Base-by-base conservation (phyloP, 2,797 vertebrate species). In the Parauchenoglanis ngamensis region DNA sequence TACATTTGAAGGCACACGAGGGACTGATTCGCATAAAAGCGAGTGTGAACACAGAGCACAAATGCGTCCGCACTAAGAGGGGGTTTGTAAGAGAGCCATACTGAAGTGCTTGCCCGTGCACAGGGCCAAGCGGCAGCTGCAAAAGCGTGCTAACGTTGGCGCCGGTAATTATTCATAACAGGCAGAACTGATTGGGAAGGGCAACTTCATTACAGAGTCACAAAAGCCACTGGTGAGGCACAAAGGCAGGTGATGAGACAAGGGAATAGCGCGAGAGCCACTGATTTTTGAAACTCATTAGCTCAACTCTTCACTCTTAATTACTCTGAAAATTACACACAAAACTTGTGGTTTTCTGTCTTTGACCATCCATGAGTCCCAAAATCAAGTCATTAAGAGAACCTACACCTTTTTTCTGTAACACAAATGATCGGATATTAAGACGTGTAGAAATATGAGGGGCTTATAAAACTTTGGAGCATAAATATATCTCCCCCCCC, bases 141-240 rank as follows among this genome's bases (percentile, higher is more conserved):
- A 23, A 77, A 77, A 68, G 86, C 90, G 90, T 89, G 92, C 90
- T 89, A 93, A 91, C 92, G 92, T 75, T 88, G 85, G 76, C n/a
- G 8, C 85, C 91, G 90, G 93, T 95, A 94, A 95, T 94, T 93
- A 94, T 93, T 93, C 91, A 92, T 94, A 95, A 94, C 94, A 90
- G 92, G 85, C 85, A 91, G 91, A 92, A 89, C 92, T 94, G 94
- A 94, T 94, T 95, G 93, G 94, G 94, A 95, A 95, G 93, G 91
- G 95, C 93, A 94, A 93, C 95, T 96, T 95, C 93, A 95, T 95
- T 95, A 96, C 92, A 91, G 93, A 94, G 91, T 93, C 92, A 93
- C 94, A 73, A 75, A 85, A 85, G 35, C 68, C 94, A 95, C 94
- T 95, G 95, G 92, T 92, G 93, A 94, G 92, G 93, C 92, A 94